Evolutionary conservation across 2,797 vertebrate genomes (phyloP).

Genomic region (Pseudopleuronectes americanus): DNA sequence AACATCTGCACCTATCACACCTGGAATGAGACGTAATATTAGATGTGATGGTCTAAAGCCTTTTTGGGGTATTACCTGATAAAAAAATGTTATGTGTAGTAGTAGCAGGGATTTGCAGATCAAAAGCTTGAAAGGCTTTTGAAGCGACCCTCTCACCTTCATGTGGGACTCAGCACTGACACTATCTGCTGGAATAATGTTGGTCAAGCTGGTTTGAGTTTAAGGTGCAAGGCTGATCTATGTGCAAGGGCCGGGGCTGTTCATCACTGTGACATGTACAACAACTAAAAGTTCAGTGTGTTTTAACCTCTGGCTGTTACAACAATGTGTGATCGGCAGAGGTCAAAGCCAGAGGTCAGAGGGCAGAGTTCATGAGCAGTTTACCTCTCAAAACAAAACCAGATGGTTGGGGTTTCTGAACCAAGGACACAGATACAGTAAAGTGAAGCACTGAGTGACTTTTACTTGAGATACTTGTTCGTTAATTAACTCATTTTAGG

Average conservation of each 20-base stretch:
- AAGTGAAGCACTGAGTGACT: background rate
- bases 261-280: conserved; percentile 54
- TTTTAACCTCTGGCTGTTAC: conserved; percentile 65
- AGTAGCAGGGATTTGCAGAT: conserved; percentile 20
- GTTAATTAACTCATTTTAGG: too few relatives aligned
- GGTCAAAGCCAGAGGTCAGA: conserved; percentile 48
- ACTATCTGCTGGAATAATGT: conserved; percentile 69
- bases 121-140: conserved; percentile 26
- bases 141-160: conserved; percentile 33
- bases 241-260: conserved; percentile 15
- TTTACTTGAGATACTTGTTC: background rate
- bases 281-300: conserved; percentile 52
- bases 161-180: conserved; percentile 42
- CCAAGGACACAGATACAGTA: conserved; percentile 6
- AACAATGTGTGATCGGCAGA: conserved; percentile 65
- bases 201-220: conserved; percentile 74
- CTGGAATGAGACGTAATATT: conserved; percentile 62
- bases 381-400: conserved; percentile 65
- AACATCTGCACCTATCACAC: conserved; percentile 94
- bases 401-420: conserved; percentile 61
- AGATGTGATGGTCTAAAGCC: background rate
- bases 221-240: conserved; percentile 29
- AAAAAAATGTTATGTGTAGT: background rate
- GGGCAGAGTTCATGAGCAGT: conserved; percentile 68
- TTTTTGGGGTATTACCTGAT: background rate